These are phyloP conservation scores for Sitta europaea DNA, from an alignment of 2,113 vertebrate species.

Conservation along the genomic window DNA sequence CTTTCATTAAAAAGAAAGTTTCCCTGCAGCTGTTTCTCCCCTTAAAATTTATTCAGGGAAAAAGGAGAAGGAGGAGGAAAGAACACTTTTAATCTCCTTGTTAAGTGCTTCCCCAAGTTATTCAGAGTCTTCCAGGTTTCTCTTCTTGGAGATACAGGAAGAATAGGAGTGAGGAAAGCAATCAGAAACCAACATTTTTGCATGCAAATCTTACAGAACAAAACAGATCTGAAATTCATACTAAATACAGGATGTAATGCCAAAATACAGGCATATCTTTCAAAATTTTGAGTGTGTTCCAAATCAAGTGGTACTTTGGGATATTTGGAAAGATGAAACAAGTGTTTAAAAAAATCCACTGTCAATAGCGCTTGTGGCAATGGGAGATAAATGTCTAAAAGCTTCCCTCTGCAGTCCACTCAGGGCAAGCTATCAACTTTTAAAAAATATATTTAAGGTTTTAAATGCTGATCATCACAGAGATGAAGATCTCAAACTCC, in stretches of 20 bases:
- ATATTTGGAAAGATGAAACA: not conserved
- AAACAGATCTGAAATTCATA: not conserved
- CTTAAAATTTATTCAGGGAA: not conserved
- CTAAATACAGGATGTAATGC: not conserved
- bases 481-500: not conserved
- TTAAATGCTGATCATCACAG: not conserved
- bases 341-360: not conserved
- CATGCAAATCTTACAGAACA: not conserved
- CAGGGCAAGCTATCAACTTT: not conserved
- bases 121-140: not conserved
- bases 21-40: not conserved
- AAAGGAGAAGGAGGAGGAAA: not conserved
- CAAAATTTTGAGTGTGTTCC: not conserved
- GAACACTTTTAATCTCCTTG: not conserved
- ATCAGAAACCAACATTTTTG: not conserved
- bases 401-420: not conserved
- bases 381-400: not conserved
- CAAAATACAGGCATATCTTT: not conserved
- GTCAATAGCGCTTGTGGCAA: not conserved
- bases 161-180: not conserved
- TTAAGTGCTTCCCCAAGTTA: not conserved
- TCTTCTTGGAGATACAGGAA: not conserved
- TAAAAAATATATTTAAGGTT: not conserved
- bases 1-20: not conserved
- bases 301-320: not conserved